Evolutionary conservation across 2,888 invertebrate species (phyloP).

Genomic region (Aphrophora alni): DNA sequence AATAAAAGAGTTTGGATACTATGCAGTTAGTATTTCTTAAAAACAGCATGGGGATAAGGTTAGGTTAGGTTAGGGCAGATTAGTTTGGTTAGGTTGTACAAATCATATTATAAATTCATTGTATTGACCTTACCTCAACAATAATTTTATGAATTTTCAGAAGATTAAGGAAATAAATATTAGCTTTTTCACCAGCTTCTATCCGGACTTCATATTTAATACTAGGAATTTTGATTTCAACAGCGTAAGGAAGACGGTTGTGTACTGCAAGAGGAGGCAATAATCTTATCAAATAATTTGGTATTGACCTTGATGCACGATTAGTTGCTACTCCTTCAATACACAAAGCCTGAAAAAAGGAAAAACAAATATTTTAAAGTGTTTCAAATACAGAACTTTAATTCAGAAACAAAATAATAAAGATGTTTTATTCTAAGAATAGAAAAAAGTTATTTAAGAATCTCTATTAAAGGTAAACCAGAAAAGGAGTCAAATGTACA

Average conservation of each 20-base stretch:
- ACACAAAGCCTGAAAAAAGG: conserved; percentile 56
- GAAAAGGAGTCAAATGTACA: too few relatives aligned
- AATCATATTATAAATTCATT: too few relatives aligned
- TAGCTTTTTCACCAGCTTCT: conserved; percentile 75
- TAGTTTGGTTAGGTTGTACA: too few relatives aligned
- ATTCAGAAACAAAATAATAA: too few relatives aligned
- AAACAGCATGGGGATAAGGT: too few relatives aligned
- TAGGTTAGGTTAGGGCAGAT: too few relatives aligned
- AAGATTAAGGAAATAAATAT: conserved; percentile 71
- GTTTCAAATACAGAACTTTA: not conserved
- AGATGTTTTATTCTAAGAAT: too few relatives aligned
- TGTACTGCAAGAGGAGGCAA: conserved; percentile 76
- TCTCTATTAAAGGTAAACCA: too few relatives aligned
- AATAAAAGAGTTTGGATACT: too few relatives aligned
- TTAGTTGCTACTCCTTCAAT: conserved; percentile 60
- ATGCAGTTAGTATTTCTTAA: too few relatives aligned
- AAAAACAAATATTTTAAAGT: not conserved
- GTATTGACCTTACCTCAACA: conserved; percentile 55
- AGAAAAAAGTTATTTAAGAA: too few relatives aligned
- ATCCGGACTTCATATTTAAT: conserved; percentile 64
- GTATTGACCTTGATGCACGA: conserved; percentile 64
- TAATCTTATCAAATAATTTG: conserved; percentile 75
- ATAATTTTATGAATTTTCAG: conserved; percentile 63
- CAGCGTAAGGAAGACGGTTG: conserved; percentile 77
- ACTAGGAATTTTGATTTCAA: conserved; percentile 64